Evolutionary conservation across 2,797 vertebrate species (phyloP), one percentile per base, ranked within the genome.

Genomic region (Myoxocephalus aenaeus): DNA sequence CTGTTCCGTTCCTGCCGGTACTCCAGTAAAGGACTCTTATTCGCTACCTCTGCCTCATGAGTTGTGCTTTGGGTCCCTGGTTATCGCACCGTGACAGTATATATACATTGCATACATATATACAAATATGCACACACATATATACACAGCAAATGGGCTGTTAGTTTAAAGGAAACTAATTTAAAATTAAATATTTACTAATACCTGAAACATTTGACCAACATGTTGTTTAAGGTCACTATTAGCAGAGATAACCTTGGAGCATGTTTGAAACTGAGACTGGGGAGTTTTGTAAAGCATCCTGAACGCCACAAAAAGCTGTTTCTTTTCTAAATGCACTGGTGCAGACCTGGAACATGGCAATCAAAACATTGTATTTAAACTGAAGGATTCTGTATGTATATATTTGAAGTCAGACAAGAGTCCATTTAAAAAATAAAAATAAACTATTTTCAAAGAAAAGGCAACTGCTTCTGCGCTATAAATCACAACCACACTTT

Each of bases 351-450:
- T 32, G 4, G 48, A 70, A 42, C 42, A 70, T 29, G 34, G 69
- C 22, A 66, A 65, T 71, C 34, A 70, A 78, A 86, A 44, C 66
- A 72, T 32, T 22, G 80, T 34, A 65, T 70, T 81, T 42, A 40
- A 77, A 22, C 14, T 68, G 27, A 66, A 13, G 13, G 18, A 27
- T 42, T 66, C 17, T 27, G 4, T 53, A 18, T 34, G 20, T 40
- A 75, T 71, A 25, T 44, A 56, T 78, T 63, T 38, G 46, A 70
- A 53, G 20, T n/a, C 71, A 71, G 63, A 69, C 44, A 50, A 48
- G 4, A 25, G 38, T 53, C 64, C 12, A 32, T 9, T 71, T 2
- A 32, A 32, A 36, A 77, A 59, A 68, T n/a, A n/a, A n/a, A n/a
- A n/a, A n/a, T n/a, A n/a, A 70, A 56, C 5, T 17, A 32, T n/a